Percentiles rank a stretch among this genome's conserved stretches.
These are phyloP conservation scores for Rostratula benghalensis DNA, from an alignment of 2,113 vertebrate genomes.

Conservation along the genomic window DNA sequence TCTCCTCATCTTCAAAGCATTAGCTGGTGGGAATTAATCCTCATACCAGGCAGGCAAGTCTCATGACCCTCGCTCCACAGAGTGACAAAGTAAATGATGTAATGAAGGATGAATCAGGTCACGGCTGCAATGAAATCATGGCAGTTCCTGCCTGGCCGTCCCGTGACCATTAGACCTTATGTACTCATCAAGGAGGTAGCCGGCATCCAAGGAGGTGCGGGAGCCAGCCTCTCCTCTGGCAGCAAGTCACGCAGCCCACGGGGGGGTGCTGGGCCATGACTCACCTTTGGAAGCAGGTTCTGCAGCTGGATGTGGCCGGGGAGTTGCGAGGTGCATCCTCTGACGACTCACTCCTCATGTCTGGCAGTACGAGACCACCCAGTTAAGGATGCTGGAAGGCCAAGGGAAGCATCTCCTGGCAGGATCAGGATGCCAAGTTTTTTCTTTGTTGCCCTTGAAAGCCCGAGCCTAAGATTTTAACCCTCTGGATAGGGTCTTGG, in stretches of 20 bases:
- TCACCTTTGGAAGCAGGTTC: not conserved
- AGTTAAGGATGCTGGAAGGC: not conserved
- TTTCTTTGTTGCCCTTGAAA: not conserved
- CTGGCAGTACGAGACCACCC: not conserved
- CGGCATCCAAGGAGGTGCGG: not conserved
- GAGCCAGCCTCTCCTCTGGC: not conserved
- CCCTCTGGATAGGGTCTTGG: not conserved
- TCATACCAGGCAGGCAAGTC: not conserved
- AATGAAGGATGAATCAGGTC: constrained; percentile 34
- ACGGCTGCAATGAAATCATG: not conserved
- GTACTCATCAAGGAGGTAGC: constrained; percentile 22
- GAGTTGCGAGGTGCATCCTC: not conserved
- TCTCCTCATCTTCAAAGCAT: constrained; percentile 4
- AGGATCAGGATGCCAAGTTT: not conserved
- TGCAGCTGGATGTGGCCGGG: not conserved
- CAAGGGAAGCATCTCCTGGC: not conserved
- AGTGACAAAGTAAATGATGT: not conserved
- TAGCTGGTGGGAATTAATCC: not conserved
- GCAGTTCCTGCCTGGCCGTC: constrained; percentile 15
- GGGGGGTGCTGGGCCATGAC: not conserved
- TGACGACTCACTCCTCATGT: accelerated
- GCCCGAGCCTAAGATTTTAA: not conserved
- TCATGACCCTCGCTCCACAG: not conserved
- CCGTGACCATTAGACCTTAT: not conserved
- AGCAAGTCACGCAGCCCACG: not conserved